Evolutionary conservation across 2,888 invertebrate species (phyloP).

Genomic region (Cyclophora albipunctata): DNA sequence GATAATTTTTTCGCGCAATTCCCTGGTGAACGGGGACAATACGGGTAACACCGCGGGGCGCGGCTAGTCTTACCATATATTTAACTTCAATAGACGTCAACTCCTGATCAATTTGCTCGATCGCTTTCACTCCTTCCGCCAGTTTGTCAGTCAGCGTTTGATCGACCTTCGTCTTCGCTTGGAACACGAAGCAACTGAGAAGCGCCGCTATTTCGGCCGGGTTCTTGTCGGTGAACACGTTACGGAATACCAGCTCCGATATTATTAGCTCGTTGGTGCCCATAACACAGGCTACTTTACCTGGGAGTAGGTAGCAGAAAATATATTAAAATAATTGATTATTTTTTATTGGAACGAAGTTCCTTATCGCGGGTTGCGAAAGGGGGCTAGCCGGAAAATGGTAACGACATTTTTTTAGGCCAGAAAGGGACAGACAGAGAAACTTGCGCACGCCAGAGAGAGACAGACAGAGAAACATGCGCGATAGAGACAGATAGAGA

Average conservation of each 20-base stretch:
- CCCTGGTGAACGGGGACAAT: no score
- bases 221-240: conserved; percentile 88
- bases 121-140: conserved; percentile 78
- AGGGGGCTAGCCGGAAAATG: no score
- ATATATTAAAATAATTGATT: neutral
- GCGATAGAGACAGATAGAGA: no score
- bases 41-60: no score
- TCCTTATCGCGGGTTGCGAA: no score
- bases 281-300: conserved; percentile 66
- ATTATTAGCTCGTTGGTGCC: conserved; percentile 89
- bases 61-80: conserved; percentile 63
- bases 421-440: no score
- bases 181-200: conserved; percentile 94
- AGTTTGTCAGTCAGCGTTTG: conserved; percentile 77
- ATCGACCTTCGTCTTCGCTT: conserved; percentile 81
- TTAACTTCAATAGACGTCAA: conserved; percentile 80
- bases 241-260: conserved; percentile 94
- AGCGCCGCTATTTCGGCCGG: conserved; percentile 96
- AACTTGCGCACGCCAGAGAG: no score
- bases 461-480: no score
- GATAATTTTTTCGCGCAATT: no score
- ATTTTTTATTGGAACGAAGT: no score
- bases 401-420: no score
- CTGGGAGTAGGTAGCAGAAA: conserved; percentile 15
- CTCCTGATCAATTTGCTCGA: conserved; percentile 80